Evolutionary conservation across 2,888 invertebrate genomes (phyloP).

Genomic region (Dynastes tityus): DNA sequence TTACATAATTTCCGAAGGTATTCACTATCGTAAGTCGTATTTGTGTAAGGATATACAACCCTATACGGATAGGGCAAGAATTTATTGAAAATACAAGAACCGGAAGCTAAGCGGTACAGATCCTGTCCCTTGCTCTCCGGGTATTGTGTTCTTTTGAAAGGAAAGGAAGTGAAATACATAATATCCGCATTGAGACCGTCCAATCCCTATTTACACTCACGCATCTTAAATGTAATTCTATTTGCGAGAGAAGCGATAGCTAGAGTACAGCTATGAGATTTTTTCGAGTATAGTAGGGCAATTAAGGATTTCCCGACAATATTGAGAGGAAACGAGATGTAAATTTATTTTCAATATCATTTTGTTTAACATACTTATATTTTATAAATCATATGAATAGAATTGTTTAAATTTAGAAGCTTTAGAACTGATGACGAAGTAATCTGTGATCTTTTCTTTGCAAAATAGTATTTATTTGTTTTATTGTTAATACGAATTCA

Average conservation of each 20-base stretch:
- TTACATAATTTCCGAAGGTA: conserved; percentile 1
- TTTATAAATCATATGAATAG: not conserved
- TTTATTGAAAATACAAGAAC: conserved; percentile 54
- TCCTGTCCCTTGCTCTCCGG: conserved; percentile 40
- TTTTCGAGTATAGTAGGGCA: conserved; percentile 23
- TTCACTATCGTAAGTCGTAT: not conserved
- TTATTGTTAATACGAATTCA: no score
- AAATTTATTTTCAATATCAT: conserved; percentile 23
- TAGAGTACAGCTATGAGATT: conserved; percentile 12
- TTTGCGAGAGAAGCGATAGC: not conserved
- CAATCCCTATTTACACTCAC: conserved; percentile 19
- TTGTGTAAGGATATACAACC: not conserved
- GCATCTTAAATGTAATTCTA: conserved; percentile 25
- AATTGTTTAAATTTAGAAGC: not conserved
- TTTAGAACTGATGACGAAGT: not conserved
- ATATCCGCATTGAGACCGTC: conserved; percentile 54
- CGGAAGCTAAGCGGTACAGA: conserved; percentile 62
- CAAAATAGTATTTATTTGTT: no score
- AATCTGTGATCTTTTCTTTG: not conserved
- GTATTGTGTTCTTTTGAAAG: conserved; percentile 61
- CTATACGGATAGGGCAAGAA: conserved; percentile 17
- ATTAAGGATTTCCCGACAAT: conserved; percentile 46
- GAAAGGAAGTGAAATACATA: conserved; percentile 61
- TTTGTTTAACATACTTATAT: conserved; percentile 32
- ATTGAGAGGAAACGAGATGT: conserved; percentile 32